phyloP scores from a whole-genome alignment of 2,113 vertebrate genomes.

The Rhinichthys klamathensis region DNA sequence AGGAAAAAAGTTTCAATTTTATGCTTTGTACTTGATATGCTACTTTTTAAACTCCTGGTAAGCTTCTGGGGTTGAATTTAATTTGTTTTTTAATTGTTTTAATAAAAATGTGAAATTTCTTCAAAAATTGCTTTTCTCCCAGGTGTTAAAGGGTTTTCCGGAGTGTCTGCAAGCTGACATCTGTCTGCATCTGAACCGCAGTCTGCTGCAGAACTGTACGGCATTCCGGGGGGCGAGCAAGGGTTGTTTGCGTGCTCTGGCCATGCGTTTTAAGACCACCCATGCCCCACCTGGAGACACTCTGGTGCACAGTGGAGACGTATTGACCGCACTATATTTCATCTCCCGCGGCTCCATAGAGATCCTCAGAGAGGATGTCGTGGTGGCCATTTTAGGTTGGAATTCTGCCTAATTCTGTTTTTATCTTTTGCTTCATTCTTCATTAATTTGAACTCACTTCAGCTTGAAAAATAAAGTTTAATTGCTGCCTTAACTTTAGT shows the following conservation, averaged over 20 bases:
- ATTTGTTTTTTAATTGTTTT: too few species aligned
- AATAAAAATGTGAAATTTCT: background rate
- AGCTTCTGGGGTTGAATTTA: background rate
- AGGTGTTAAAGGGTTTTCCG: slow-evolving; percentile 98
- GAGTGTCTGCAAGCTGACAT: slow-evolving; percentile 99
- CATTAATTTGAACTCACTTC: background rate
- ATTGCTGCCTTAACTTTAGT: background rate
- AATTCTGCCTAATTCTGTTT: background rate
- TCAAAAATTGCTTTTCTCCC: background rate
- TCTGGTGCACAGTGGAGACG: slow-evolving; percentile 92
- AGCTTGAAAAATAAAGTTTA: background rate
- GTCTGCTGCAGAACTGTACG: slow-evolving; percentile 90
- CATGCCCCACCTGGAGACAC: slow-evolving; percentile 95
- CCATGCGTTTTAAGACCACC: slow-evolving; percentile 94
- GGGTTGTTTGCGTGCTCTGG: slow-evolving; percentile 92
- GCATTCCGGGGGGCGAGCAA: slow-evolving; percentile 94
- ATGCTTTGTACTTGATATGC: background rate
- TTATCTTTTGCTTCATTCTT: background rate
- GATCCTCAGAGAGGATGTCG: slow-evolving; percentile 91
- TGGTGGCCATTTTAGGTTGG: slow-evolving; percentile 95
- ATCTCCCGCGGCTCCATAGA: slow-evolving; percentile 97
- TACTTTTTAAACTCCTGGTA: background rate
- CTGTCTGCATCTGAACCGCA: slow-evolving; percentile 96
- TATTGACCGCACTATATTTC: slow-evolving; percentile 95
- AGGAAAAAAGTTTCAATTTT: background rate